Evolutionary conservation across 2,113 vertebrate genomes (phyloP).

Genomic region (Xiphorhynchus elegans): DNA sequence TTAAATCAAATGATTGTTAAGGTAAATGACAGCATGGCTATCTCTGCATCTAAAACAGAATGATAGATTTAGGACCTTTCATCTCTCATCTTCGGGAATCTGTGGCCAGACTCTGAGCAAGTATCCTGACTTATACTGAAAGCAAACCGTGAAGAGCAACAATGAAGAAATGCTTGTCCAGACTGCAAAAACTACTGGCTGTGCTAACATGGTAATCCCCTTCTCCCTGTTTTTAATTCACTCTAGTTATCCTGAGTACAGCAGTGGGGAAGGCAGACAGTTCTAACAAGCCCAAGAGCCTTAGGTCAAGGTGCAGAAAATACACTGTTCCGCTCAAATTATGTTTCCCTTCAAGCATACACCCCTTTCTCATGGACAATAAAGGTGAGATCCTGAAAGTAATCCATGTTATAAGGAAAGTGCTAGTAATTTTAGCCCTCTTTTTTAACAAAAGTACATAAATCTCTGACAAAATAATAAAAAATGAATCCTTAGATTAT

Average conservation of each 20-base stretch:
- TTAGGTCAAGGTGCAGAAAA: neutral
- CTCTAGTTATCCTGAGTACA: neutral
- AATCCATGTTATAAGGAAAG: neutral
- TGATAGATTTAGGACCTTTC: neutral
- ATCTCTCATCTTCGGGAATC: neutral
- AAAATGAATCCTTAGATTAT: neutral
- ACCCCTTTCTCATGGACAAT: neutral
- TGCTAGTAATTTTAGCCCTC: neutral
- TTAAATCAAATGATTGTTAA: neutral
- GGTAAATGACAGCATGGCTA: neutral
- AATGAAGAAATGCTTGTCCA: neutral
- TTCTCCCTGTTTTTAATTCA: neutral
- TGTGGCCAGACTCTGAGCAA: neutral
- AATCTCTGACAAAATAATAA: neutral
- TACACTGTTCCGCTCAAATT: neutral
- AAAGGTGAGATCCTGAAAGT: neutral
- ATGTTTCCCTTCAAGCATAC: neutral
- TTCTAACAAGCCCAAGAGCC: neutral
- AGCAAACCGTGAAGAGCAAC: neutral
- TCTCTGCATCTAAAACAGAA: neutral
- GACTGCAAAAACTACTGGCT: neutral
- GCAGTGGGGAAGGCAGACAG: accelerated
- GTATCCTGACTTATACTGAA: neutral
- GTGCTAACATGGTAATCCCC: neutral
- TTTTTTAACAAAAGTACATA: neutral